A percentile compares a stretch with the other conserved stretches of the same genome.
phyloP scores from a whole-genome alignment of 2,113 vertebrate genomes.

The Channa maculata region DNA sequence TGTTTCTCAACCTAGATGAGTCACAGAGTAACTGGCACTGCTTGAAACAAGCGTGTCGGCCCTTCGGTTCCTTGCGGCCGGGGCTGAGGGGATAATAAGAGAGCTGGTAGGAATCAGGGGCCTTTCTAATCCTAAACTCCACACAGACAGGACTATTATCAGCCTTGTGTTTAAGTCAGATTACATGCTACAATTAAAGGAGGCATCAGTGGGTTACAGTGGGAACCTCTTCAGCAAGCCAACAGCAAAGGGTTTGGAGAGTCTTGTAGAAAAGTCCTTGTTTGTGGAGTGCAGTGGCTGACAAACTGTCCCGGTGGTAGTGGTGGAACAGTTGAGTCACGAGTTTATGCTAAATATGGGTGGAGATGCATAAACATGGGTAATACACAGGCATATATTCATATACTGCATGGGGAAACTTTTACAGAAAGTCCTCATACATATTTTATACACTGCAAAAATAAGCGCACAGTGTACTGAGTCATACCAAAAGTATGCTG shows the following conservation, averaged over 20 bases:
- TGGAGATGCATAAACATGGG: conserved; percentile 73
- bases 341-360: conserved; percentile 76
- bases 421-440: conserved; percentile 40
- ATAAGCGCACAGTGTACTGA: conserved; percentile 27
- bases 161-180: conserved; percentile 80
- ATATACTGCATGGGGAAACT: conserved; percentile 41
- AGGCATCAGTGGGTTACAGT: conserved; percentile 66
- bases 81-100: conserved; percentile 82
- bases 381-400: conserved; percentile 71
- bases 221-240: conserved; percentile 52
- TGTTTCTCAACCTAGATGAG: conserved; percentile 75
- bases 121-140: conserved; percentile 78
- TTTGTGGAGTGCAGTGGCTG: conserved; percentile 59
- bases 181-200: conserved; percentile 80
- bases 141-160: conserved; percentile 77
- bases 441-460: conserved; percentile 37
- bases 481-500: conserved; percentile 21
- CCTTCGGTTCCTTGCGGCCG: conserved; percentile 71
- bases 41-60: conserved; percentile 74
- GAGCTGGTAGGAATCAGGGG: conserved; percentile 71
- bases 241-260: conserved; percentile 48
- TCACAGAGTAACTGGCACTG: conserved; percentile 74
- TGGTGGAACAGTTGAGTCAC: conserved; percentile 73
- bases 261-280: conserved; percentile 49
- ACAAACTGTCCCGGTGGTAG: conserved; percentile 54